phyloP scores from a whole-genome alignment of 35 echinoderm and acorn worm genomes.

The Apostichopus parvimensis region DNA sequence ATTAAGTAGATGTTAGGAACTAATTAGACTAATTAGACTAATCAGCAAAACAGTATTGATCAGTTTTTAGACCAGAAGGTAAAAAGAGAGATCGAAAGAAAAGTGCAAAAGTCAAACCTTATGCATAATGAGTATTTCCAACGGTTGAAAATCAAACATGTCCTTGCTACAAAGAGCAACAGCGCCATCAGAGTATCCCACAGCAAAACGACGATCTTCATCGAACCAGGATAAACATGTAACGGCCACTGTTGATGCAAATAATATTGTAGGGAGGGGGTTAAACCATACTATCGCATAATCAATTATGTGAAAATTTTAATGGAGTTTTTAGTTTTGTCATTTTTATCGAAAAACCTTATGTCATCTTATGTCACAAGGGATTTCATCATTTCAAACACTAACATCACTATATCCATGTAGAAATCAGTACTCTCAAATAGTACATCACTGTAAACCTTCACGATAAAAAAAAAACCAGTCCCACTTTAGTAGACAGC shows the following conservation, averaged over 20 bases:
- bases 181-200: constrained; percentile 81
- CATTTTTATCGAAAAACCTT: neutral
- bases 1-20: neutral
- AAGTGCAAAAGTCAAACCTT: constrained; percentile 51
- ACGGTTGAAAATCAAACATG: constrained; percentile 79
- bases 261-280: no score
- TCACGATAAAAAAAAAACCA: no score
- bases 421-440: no score
- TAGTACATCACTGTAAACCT: no score
- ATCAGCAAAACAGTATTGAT: no score
- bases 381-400: no score
- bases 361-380: neutral
- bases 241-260: constrained; percentile 74
- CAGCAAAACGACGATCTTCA: constrained; percentile 90
- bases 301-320: no score
- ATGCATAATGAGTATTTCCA: constrained; percentile 66
- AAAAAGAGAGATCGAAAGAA: neutral
- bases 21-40: no score
- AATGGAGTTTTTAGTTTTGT: neutral
- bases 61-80: no score
- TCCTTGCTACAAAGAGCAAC: constrained; percentile 80
- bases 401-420: no score
- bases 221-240: constrained; percentile 90
- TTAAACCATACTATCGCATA: no score
- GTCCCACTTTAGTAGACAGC: no score